A percentile compares a stretch with the other conserved stretches of the same genome.
phyloP scores from a whole-genome alignment of 2,888 invertebrate genomes.

The Sicus ferrugineus region DNA sequence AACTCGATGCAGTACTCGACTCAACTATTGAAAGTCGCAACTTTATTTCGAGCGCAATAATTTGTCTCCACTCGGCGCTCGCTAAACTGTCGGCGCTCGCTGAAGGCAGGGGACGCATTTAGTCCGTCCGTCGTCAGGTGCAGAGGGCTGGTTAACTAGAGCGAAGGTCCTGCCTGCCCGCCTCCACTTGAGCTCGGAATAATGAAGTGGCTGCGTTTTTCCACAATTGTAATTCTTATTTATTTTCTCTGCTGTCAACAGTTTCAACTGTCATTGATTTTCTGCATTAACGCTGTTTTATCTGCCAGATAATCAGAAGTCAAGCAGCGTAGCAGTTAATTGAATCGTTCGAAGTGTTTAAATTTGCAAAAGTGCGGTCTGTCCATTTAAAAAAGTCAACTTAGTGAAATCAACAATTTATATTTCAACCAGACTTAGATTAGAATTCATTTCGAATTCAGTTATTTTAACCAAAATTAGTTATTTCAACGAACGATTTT shows the following conservation, averaged over 20 bases:
- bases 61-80: conserved; percentile 15
- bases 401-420: no score
- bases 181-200: not conserved
- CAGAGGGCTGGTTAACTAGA: not conserved
- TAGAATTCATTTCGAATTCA: no score
- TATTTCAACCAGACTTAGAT: no score
- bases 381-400: no score
- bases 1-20: conserved; percentile 6
- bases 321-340: conserved; percentile 2
- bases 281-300: conserved; percentile 32
- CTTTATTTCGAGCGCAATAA: conserved; percentile 10
- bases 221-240: not conserved
- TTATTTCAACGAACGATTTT: no score
- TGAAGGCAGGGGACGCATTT: conserved; percentile 9
- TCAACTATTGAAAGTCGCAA: conserved; percentile 23
- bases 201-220: conserved; percentile 18
- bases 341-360: conserved; percentile 5
- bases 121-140: not conserved
- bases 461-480: no score
- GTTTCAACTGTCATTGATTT: conserved; percentile 29
- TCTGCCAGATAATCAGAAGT: conserved; percentile 28
- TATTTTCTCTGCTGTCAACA: not conserved
- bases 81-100: not conserved
- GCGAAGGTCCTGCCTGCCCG: not conserved
- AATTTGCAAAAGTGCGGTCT: not conserved